Evolutionary conservation across 2,888 invertebrate species (phyloP), one percentile per base, ranked within the genome.

Genomic region (Deilephila elpenor): DNA sequence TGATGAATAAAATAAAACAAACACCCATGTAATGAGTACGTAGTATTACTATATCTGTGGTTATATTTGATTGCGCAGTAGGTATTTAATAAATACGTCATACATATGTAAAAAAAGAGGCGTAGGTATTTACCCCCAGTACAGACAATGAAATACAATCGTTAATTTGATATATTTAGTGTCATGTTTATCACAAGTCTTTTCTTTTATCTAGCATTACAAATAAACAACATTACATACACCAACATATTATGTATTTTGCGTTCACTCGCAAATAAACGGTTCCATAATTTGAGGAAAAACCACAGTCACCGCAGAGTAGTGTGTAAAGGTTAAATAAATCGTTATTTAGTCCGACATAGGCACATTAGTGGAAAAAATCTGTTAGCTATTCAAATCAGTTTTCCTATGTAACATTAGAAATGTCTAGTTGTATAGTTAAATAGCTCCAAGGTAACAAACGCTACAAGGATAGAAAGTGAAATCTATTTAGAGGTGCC

Each of bases 401-500:
- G n/a, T 70, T 70, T 73, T 29, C 51, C 59, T 44, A n/a, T 70
- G 59, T 71, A 71, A 53, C 32, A n/a, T 70, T 61, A 32, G 61
- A 70, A 78, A 75, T 77, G 76, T 77, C 11, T 53, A 71, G 70
- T 74, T 77, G 75, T 74, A 71, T 72, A 75, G 74, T 73, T 83
- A 83, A 84, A 84, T 80, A 64, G 75, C 75, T 76, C 83, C 88
- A 90, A 91, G 89, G 89, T 85, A 86, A 88, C 85, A 81, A 75
- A 59, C 72, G 71, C 76, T 78, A 83, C 90, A 88, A 89, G 90
- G 87, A 91, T 91, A 84, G 89, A 91, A 92, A 91, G 91, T 90
- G 89, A 91, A 91, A 91, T 89, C 91, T 89, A 90, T 88, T 90
- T 87, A 80, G 86, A 85, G 82, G 80, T 83, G 83, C 89, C 91